A percentile compares a stretch with the other conserved stretches of the same genome.
phyloP scores from a whole-genome alignment of 2,797 vertebrate species.

The Pangasius krempfi region DNA sequence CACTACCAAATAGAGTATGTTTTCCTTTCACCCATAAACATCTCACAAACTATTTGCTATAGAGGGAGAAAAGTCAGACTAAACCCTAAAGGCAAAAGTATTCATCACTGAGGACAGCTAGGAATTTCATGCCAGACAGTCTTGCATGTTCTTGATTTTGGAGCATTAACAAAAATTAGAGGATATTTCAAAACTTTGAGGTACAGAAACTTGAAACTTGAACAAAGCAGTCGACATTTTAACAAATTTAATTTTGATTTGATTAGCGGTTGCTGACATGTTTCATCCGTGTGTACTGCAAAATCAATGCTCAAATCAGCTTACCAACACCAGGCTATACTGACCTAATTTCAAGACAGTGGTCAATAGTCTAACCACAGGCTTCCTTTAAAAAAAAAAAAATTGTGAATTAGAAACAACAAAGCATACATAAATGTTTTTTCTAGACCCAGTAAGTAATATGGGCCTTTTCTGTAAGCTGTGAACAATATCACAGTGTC shows the following conservation, averaged over 20 bases:
- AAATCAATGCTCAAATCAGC: constrained; percentile 68
- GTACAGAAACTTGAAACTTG: constrained; percentile 3
- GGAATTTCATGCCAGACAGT: background rate
- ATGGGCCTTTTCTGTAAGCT: background rate
- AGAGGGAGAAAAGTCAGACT: background rate
- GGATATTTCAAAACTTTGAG: background rate
- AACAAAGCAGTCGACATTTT: constrained; percentile 4
- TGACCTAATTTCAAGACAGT: constrained; percentile 64
- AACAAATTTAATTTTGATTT: constrained; percentile 51
- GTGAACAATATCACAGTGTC: background rate
- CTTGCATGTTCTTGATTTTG: background rate
- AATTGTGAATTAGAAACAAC: background rate
- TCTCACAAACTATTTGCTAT: background rate
- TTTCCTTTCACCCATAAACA: background rate
- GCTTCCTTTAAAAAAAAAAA: constrained; percentile 6
- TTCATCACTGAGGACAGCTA: background rate
- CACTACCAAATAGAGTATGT: background rate
- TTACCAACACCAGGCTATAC: constrained; percentile 42
- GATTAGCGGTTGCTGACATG: constrained; percentile 67
- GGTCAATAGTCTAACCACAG: constrained; percentile 32
- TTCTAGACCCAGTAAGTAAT: background rate
- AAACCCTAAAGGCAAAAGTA: background rate
- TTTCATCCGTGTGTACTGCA: constrained; percentile 55
- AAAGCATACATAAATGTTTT: background rate
- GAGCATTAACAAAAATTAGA: background rate